A percentile compares a stretch with the other conserved stretches of the same genome.
Conservation (phyloP, 2,113 vertebrate genomes). For the Camelus bactrianus region DNA sequence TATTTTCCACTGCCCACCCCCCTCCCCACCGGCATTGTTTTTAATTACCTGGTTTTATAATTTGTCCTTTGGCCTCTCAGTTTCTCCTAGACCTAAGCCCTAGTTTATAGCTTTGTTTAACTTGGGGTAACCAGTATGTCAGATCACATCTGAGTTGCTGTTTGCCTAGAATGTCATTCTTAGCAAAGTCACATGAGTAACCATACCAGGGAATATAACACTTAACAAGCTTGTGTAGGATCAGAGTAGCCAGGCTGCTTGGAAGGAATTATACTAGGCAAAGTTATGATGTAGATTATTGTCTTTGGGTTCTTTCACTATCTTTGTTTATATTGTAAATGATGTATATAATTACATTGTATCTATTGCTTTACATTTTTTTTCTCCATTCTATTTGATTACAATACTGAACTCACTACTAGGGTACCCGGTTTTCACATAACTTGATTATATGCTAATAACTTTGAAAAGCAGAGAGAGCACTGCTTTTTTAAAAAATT, state of each 20-base stretch:
- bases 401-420: not conserved
- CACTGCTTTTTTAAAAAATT: not conserved
- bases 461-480: not conserved
- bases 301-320: slow-evolving; percentile 14
- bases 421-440: not conserved
- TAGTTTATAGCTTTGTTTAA: slow-evolving; percentile 9
- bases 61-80: not conserved
- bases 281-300: not conserved
- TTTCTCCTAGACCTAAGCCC: not conserved
- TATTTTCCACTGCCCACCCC: not conserved
- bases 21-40: not conserved
- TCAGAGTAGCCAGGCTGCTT: not conserved
- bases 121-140: not conserved
- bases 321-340: slow-evolving; percentile 29
- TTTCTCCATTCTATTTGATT: slow-evolving; percentile 40
- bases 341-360: slow-evolving; percentile 4
- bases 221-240: not conserved
- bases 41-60: not conserved
- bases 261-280: slow-evolving; percentile 9
- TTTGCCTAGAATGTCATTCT: slow-evolving; percentile 37
- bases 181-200: not conserved
- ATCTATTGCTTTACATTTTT: not conserved
- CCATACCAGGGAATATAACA: not conserved
- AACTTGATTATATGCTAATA: not conserved
- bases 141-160: not conserved